Evolutionary conservation across 2,888 invertebrate genomes (phyloP).

Genomic region (Lapara coniferarum): DNA sequence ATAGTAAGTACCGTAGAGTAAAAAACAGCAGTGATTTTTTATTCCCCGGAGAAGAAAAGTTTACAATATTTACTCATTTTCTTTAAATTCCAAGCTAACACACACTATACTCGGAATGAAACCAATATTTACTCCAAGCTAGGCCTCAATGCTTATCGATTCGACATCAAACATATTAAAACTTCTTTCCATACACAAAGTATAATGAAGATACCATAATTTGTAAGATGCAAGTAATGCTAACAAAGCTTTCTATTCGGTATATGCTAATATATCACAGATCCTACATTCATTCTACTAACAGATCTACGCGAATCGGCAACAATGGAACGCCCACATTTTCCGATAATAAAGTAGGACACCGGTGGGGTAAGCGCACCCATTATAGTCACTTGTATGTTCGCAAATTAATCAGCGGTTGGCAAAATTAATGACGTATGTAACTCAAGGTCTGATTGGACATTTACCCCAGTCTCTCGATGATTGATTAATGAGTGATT

Average conservation of each 20-base stretch:
- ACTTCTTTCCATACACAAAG: too few species aligned
- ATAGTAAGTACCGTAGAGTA: too few species aligned
- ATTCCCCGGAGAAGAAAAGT: too few species aligned
- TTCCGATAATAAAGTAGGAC: not conserved
- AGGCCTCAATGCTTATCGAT: not conserved
- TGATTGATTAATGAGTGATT: too few species aligned
- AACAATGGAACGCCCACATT: conserved; percentile 6
- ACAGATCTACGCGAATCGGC: not conserved
- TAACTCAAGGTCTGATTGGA: not conserved
- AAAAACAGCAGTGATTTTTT: too few species aligned
- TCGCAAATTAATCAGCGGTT: too few species aligned
- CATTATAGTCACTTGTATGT: not conserved
- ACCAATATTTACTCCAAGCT: not conserved
- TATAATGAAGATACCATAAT: too few species aligned
- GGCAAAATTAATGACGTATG: too few species aligned
- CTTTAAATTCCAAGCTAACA: too few species aligned
- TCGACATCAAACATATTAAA: too few species aligned
- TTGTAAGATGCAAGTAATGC: not conserved
- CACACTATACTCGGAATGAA: too few species aligned
- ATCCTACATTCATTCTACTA: conserved; percentile 5
- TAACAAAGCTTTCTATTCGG: conserved; percentile 14
- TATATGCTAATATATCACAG: conserved; percentile 1
- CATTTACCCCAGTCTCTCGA: not conserved
- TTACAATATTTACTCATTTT: too few species aligned
- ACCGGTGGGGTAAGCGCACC: not conserved